A percentile compares a stretch with the other conserved stretches of the same genome.
Evolutionary conservation across 2,113 vertebrate genomes (phyloP).

Genomic region (Oryzias javanicus): DNA sequence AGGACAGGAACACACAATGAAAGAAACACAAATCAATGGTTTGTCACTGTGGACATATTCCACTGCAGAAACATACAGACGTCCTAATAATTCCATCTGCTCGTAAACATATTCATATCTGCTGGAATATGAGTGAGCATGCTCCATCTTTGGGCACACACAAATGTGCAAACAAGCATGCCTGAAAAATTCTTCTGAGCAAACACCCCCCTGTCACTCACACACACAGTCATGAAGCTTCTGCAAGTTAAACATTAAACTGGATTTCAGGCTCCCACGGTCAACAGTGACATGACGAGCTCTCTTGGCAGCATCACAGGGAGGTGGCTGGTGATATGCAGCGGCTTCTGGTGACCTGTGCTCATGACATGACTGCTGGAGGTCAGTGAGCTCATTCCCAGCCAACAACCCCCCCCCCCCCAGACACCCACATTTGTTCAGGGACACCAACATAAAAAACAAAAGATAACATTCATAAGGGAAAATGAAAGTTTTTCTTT

Average conservation of each 20-base stretch:
- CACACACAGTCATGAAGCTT: slow-evolving; percentile 1
- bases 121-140: background rate
- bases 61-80: slow-evolving; percentile 21
- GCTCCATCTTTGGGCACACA: background rate
- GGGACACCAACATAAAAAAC: slow-evolving; percentile 9
- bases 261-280: slow-evolving; percentile 48
- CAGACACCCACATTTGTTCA: slow-evolving; percentile 19
- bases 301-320: slow-evolving; percentile 31
- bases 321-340: slow-evolving; percentile 24
- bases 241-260: slow-evolving; percentile 60
- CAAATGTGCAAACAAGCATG: slow-evolving; percentile 10
- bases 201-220: background rate
- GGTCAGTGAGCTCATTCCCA: slow-evolving; percentile 34
- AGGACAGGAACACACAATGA: slow-evolving; percentile 43
- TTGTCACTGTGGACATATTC: slow-evolving; percentile 42
- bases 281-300: slow-evolving; percentile 43
- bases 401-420: slow-evolving; percentile 16
- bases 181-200: background rate
- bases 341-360: slow-evolving; percentile 22
- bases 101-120: background rate
- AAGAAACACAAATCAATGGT: slow-evolving; percentile 50
- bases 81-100: slow-evolving; percentile 1
- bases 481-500: slow-evolving; percentile 35
- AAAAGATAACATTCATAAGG: slow-evolving; percentile 13
- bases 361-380: slow-evolving; percentile 21